A percentile compares a stretch with the other conserved stretches of the same genome.
Evolutionary conservation across 1,140 invertebrate species (phyloP).

Genomic region (Pogonomyrmex barbatus): DNA sequence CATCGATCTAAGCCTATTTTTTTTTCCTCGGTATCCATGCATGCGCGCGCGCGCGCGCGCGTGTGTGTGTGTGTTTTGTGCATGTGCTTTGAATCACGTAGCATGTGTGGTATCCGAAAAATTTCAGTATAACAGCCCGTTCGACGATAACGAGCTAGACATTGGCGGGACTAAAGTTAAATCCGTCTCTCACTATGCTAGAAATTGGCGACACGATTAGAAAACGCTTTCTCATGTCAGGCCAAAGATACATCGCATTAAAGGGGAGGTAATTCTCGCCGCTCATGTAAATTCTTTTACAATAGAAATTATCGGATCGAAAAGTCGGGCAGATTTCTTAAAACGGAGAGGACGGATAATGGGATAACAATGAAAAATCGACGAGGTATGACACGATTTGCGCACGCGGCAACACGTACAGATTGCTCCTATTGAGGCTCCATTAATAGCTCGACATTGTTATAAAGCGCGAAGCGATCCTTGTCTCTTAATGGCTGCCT

Average conservation of each 20-base stretch:
- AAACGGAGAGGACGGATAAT: neutral
- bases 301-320: neutral
- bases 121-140: neutral
- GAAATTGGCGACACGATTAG: neutral
- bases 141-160: neutral
- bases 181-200: neutral
- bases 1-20: neutral
- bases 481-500: slow-evolving; percentile 65
- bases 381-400: slow-evolving; percentile 14
- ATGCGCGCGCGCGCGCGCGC: no score
- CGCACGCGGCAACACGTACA: slow-evolving; percentile 40
- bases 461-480: slow-evolving; percentile 70
- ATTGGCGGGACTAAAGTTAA: neutral
- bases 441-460: slow-evolving; percentile 72
- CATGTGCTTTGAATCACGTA: neutral
- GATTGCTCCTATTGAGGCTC: slow-evolving; percentile 66
- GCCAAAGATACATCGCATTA: neutral
- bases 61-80: no score
- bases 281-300: neutral
- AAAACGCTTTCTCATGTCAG: neutral
- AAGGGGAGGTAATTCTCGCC: neutral
- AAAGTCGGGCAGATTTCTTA: neutral
- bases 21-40: neutral
- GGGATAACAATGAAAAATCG: slow-evolving; percentile 18
- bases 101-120: no score